Conservation (phyloP, 2,888 invertebrate genomes). For the Lutraria lutraria region DNA sequence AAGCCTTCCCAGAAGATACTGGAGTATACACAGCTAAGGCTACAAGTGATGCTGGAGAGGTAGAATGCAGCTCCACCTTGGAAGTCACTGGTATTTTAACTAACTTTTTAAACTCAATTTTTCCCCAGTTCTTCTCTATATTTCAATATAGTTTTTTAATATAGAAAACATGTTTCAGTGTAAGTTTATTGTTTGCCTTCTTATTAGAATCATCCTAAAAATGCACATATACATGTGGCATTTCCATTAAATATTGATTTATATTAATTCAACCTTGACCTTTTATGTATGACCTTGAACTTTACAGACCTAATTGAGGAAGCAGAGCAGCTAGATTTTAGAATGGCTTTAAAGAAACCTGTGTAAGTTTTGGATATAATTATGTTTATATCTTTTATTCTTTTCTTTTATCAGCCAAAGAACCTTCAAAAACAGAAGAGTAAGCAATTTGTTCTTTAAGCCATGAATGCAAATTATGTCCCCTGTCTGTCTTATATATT, state of each 20-base stretch:
- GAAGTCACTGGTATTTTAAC: conserved; percentile 75
- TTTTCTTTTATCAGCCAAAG: conserved; percentile 51
- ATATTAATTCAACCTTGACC: background rate
- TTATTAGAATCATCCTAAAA: background rate
- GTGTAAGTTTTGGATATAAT: conserved; percentile 76
- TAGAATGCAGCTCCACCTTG: conserved; percentile 86
- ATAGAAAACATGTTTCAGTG: background rate
- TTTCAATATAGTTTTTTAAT: background rate
- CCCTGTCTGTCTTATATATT: conserved; percentile 27
- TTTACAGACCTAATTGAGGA: conserved; percentile 68
- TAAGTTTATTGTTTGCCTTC: background rate
- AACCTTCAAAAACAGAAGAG: conserved; percentile 63
- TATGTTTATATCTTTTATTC: conserved; percentile 19
- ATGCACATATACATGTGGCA: too few species aligned
- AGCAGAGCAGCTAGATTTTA: conserved; percentile 81
- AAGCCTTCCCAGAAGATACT: conserved; percentile 89
- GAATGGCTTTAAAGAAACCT: conserved; percentile 77
- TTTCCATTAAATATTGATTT: background rate
- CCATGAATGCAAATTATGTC: conserved; percentile 5
- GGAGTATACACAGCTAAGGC: conserved; percentile 94
- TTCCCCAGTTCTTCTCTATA: too few species aligned
- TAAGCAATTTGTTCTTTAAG: conserved; percentile 48
- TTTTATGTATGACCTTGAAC: conserved; percentile 4
- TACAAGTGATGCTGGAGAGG: conserved; percentile 91
- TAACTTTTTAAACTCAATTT: background rate